A percentile compares a stretch with the other conserved stretches of the same genome.
These are phyloP conservation scores for Celastrina argiolus DNA, from an alignment of 2,888 invertebrate species.

Conservation along the genomic window DNA sequence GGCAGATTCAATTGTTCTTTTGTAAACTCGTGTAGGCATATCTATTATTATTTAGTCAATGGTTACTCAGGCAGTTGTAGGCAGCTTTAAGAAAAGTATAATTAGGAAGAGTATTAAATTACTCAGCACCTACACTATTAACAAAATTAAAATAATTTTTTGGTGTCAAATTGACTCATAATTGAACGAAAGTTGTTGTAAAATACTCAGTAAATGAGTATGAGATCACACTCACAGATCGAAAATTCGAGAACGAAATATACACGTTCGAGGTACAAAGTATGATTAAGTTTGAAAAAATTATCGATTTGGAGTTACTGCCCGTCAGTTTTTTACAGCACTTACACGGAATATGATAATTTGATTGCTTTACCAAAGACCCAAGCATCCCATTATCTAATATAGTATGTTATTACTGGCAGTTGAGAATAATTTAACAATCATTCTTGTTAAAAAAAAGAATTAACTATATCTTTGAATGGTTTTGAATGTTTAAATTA, in stretches of 20 bases:
- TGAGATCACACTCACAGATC: not conserved
- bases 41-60: not conserved
- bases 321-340: not conserved
- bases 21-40: not conserved
- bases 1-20: not conserved
- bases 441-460: slow-evolving; percentile 37
- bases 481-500: slow-evolving; percentile 19
- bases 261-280: not conserved
- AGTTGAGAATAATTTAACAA: slow-evolving; percentile 58
- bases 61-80: not conserved
- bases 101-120: not conserved
- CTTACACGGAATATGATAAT: slow-evolving; percentile 49
- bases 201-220: not conserved
- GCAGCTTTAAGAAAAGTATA: not conserved
- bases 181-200: not conserved
- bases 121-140: not conserved
- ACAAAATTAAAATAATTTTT: not conserved
- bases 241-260: not conserved
- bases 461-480: slow-evolving; percentile 15
- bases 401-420: slow-evolving; percentile 52
- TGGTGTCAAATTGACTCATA: not conserved
- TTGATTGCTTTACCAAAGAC: slow-evolving; percentile 48
- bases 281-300: slow-evolving; percentile 8
- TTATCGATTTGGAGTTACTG: not conserved
- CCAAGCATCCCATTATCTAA: slow-evolving; percentile 39